These are phyloP conservation scores for Steinernema hermaphroditum DNA, from an alignment of 2,888 invertebrate genomes.

Conservation along the genomic window DNA sequence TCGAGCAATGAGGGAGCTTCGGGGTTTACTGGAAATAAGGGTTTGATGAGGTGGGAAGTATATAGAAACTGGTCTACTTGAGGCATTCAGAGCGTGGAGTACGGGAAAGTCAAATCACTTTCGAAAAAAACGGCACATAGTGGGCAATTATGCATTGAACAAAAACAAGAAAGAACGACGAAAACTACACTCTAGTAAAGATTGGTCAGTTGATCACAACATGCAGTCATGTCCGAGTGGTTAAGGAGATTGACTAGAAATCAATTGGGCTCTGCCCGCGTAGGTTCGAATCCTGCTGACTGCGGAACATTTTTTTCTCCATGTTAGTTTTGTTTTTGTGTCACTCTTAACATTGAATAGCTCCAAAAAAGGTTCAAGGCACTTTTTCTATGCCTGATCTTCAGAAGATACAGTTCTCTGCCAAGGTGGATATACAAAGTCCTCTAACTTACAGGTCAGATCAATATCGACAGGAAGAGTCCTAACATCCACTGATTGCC, in stretches of 20 bases:
- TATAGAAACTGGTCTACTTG: conserved; percentile 80
- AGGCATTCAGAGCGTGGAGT: conserved; percentile 87
- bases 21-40: conserved; percentile 64
- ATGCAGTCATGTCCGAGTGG: conserved; percentile 45
- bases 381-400: no score
- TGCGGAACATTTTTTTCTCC: no score
- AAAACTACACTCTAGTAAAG: no score
- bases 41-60: conserved; percentile 73
- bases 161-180: conserved; percentile 45
- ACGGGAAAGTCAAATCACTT: conserved; percentile 89
- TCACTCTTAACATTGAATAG: no score
- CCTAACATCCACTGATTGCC: no score
- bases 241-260: conserved; percentile 46
- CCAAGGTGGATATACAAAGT: no score
- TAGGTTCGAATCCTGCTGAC: conserved; percentile 25
- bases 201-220: no score
- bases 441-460: no score
- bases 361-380: no score
- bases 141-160: conserved; percentile 54
- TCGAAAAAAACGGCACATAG: conserved; percentile 79
- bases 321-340: no score
- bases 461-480: no score
- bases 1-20: conserved; percentile 63
- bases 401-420: no score
- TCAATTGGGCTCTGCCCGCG: conserved; percentile 35